Evolutionary conservation across 2,888 invertebrate species (phyloP), one percentile per base, ranked within the genome.

Genomic region (Poecilus cupreus): DNA sequence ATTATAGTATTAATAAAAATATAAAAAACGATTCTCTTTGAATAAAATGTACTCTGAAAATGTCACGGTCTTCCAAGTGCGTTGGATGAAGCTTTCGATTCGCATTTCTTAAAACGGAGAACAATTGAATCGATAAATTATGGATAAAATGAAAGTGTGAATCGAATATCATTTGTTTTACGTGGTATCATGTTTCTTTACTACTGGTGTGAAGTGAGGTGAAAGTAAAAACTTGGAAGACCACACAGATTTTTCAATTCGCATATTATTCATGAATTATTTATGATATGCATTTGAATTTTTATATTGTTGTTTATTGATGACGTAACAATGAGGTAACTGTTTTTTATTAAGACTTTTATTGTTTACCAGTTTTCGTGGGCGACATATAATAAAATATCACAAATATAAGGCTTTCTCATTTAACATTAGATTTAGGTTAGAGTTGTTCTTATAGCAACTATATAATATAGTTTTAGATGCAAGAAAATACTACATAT

Each of bases 121-220:
- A 78, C 78, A 78, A 78, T 78, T 78, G 78, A 78, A 13, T 24
- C 64, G 49, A 78, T 78, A 78, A 78, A 78, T 78, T 64, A 78
- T 46, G 18, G 13, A 5, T 24, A 43, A 22, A 46, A 78, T 64
- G 64, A 46, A 49, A 78, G 78, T 64, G 78, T 64, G 64, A 78
- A 78, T 60, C 60, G 77, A 78, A 78, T 64, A 64, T 46, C 78
- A 78, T 64, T 78, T 78, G 64, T 78, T 46, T 24, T 37, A 78
- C 46, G 78, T 46, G 72, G 16, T 39, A 24, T 18, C 18, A 43
- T 64, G 60, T 43, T 78, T 64, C 22, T 78, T 24, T 11, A 75
- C 18, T 64, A 39, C 6, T 8, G n/a, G n/a, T 13, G 60, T 43
- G 43, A 76, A 78, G 78, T 46, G 64, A 60, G 46, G 78, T 64